Evolutionary conservation across 2,888 invertebrate species (phyloP), one percentile per base, ranked within the genome.

Genomic region (Thymelicus lineola): DNA sequence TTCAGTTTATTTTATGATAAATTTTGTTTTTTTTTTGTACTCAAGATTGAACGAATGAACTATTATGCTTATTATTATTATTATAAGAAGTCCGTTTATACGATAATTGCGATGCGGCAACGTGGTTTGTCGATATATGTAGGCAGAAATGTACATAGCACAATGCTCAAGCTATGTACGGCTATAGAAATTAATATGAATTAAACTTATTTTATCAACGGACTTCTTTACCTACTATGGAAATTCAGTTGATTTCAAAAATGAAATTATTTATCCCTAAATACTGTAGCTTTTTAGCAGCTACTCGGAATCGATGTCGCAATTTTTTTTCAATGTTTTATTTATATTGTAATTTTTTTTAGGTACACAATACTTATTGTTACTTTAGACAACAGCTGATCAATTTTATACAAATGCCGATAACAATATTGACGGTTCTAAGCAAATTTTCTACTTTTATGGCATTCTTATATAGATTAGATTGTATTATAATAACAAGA

Each of bases 291-390:
- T 55, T 46, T 48, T 46, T 48, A 69, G 69, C 69, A 69, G 63
- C 69, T 69, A 57, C 63, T 46, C 46, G 57, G n/a, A 69, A 42
- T 63, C 63, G 5, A 69, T 45, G 69, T 42, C 63, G 63, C 48
- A 58, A 38, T 36, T n/a, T 57, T n/a, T 57, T 36, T 50, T 66
- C 46, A 66, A 17, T 48, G 20, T 59, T 66, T 58, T 50, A 50
- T 69, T 68, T 55, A 46, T 20, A 15, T 62, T 61, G n/a, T 46
- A 57, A 45, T 10, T 1, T 62, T 62, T 62, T 62, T 62, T 55
- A 67, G 55, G 15, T 62, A 61, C 15, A n/a, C 14, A 53, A 55
- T 55, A 53, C 55, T 35, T 10, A 53, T 46, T 60, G 38, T 55
- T 61, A 42, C 45, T 10, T 57, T 62, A 28, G 28, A 57, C 57